These are phyloP conservation scores for Polia nebulosa DNA, from an alignment of 2,888 invertebrate species.

Conservation along the genomic window DNA sequence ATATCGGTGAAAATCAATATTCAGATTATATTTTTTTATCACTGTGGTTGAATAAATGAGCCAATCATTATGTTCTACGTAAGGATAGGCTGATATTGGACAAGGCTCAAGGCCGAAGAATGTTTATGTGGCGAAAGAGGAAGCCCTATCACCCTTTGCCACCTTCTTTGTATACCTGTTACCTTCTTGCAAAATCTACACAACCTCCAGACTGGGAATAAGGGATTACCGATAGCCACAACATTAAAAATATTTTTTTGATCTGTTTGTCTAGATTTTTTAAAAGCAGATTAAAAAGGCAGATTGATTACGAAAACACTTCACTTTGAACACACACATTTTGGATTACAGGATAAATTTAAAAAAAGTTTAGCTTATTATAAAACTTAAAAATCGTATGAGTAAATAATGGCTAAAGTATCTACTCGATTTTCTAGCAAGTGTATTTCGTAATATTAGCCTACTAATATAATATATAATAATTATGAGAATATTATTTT, in stretches of 20 bases:
- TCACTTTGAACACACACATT: neutral
- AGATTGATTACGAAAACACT: neutral
- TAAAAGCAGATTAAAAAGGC: neutral
- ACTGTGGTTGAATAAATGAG: neutral
- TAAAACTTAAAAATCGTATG: too few relatives aligned
- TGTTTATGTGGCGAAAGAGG: constrained; percentile 2
- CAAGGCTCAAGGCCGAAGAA: neutral
- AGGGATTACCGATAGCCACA: neutral
- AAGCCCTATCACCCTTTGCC: neutral
- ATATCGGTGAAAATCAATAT: constrained; percentile 20
- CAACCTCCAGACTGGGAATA: too few relatives aligned
- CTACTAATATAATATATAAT: too few relatives aligned
- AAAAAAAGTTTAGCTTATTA: neutral
- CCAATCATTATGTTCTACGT: constrained; percentile 3
- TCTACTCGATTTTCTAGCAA: neutral
- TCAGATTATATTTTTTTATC: constrained; percentile 26
- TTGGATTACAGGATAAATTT: neutral
- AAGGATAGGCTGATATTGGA: neutral
- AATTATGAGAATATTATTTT: neutral
- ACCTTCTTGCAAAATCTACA: neutral
- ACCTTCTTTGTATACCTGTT: neutral
- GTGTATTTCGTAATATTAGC: neutral
- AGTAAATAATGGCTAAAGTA: too few relatives aligned
- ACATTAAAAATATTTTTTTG: too few relatives aligned
- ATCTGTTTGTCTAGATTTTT: neutral